Base-by-base conservation (phyloP, 2,888 invertebrate genomes). In the Eudasyphora cyanicolor region DNA sequence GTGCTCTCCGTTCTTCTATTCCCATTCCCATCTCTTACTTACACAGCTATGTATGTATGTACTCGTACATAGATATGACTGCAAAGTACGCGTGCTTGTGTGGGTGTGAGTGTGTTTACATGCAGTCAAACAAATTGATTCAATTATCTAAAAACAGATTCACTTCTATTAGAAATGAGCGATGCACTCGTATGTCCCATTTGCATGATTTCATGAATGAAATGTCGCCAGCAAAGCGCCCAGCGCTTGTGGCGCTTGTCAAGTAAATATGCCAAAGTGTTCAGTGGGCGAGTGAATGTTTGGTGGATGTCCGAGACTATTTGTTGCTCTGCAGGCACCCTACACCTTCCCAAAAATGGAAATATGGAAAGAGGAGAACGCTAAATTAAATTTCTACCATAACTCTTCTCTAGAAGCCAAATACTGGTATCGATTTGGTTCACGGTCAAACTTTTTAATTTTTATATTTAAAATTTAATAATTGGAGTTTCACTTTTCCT, bases 151-250 rank as follows among this genome's bases (percentile, higher is more conserved):
- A 80, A 73, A 83, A 70, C 70, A 76, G 42, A 42, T 79, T 77
- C 62, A 62, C 57, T 60, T 69, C 42, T 42, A 38, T 42, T 35
- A 14, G 14, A 67, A 24, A 21, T 21, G 75, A 77, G 38, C 21
- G n/a, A n/a, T n/a, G n/a, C n/a, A n/a, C n/a, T n/a, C n/a, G n/a
- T n/a, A n/a, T n/a, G 64, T 75, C 69, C 29, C 51, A 71, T 57
- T 78, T 71, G 60, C 2, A 60, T 60, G 67, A 80, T 80, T 84
- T 83, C 17, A 81, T 84, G 84, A 84, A 84, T 84, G 84, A 71
- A 78, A 74, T 7, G 10, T 17, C 38, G 17, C 7, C 19, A 42
- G 21, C 69, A 64, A n/a, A 70, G 38, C 14, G 54, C 49, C 54
- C 78, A 75, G 84, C 67, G 78, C 81, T 78, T 38, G 67, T 67